Evolutionary conservation across 2,888 invertebrate genomes (phyloP).

Genomic region (Synergus umbraculus): DNA sequence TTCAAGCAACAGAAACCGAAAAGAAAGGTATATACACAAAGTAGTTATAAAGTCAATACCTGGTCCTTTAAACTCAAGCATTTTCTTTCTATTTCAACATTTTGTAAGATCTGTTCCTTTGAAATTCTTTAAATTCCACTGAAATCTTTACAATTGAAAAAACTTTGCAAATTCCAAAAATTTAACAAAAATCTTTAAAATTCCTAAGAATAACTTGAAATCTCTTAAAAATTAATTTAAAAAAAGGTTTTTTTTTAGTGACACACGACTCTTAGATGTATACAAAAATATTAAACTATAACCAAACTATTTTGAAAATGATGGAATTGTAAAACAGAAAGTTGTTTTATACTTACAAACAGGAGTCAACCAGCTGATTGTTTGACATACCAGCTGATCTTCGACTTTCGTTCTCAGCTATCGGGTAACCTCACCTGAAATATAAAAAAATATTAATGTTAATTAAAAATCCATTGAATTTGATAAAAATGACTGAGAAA

Average conservation of each 20-base stretch:
- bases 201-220: no score
- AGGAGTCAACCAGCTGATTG: conserved; percentile 83
- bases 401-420: conserved; percentile 62
- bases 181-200: no score
- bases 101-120: neutral
- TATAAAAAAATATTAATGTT: conserved; percentile 39
- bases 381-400: conserved; percentile 80
- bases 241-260: no score
- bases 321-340: neutral
- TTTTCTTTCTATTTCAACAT: neutral
- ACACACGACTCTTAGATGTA: no score
- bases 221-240: no score
- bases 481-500: neutral
- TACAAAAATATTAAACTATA: no score
- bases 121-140: no score
- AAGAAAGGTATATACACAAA: neutral
- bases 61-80: neutral
- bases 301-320: neutral
- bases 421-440: conserved; percentile 65
- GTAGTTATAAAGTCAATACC: conserved; percentile 1
- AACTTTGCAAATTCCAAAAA: no score
- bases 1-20: neutral
- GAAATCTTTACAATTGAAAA: no score
- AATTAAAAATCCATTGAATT: neutral
- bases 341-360: conserved; percentile 80